A percentile compares a stretch with the other conserved stretches of the same genome.
Evolutionary conservation across 2,797 vertebrate species (phyloP).

Genomic region (Lepus townsendii): DNA sequence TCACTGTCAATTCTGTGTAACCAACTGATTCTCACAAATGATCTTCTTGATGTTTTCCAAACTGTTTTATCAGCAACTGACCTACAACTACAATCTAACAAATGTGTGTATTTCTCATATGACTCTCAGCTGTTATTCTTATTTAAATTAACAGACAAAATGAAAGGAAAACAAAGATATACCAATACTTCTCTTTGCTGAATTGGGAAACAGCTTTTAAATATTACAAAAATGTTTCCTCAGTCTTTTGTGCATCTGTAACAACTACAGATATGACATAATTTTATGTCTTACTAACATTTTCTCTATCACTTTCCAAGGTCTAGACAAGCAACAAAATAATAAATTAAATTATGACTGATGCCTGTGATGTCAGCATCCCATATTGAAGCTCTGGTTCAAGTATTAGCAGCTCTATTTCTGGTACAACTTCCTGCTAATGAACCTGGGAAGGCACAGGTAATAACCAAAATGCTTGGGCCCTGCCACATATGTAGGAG

Average conservation of each 20-base stretch:
- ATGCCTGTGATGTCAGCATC: too few species aligned
- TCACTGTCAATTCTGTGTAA: neutral
- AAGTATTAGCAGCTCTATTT: too few species aligned
- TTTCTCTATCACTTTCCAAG: neutral
- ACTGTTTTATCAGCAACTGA: neutral
- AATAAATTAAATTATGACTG: too few species aligned
- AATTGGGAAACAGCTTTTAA: neutral
- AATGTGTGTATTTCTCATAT: neutral
- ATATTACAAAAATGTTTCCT: neutral
- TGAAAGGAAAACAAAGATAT: conserved; percentile 17
- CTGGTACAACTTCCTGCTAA: too few species aligned
- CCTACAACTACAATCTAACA: neutral
- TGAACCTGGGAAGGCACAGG: too few species aligned
- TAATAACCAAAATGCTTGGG: too few species aligned
- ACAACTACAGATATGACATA: neutral
- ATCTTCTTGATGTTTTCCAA: neutral
- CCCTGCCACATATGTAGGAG: too few species aligned
- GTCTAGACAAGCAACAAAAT: neutral
- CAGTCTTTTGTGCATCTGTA: neutral
- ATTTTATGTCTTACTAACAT: neutral
- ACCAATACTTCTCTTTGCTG: neutral
- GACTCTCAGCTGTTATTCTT: neutral
- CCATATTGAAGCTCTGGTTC: too few species aligned
- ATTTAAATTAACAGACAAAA: neutral
- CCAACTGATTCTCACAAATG: neutral